Percentiles rank a stretch among this genome's conserved stretches.
Evolutionary conservation across 1,140 invertebrate species (phyloP).

Genomic region (Drosophila sturtevanti): DNA sequence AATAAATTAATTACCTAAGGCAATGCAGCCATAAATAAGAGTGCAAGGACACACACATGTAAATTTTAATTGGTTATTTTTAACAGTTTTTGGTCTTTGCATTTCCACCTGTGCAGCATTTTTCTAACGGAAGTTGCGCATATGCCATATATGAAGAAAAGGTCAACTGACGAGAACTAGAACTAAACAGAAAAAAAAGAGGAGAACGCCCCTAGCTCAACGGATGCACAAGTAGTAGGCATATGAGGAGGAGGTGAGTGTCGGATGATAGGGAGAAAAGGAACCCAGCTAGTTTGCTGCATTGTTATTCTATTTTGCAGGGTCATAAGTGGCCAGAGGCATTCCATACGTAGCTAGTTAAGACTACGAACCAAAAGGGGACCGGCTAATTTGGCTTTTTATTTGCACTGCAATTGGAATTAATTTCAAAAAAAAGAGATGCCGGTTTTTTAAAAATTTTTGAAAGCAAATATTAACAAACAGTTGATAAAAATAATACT

Average conservation of each 20-base stretch:
- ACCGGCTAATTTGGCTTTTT: not conserved
- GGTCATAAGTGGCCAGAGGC: not conserved
- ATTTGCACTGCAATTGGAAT: conserved; percentile 3
- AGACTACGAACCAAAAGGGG: not conserved
- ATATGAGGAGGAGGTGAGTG: not conserved
- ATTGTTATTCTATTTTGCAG: conserved; percentile 3
- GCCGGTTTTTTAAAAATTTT: not conserved
- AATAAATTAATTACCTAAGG: conserved; percentile 30
- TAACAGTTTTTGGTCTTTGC: conserved; percentile 31
- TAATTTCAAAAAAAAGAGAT: not conserved
- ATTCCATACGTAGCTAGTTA: conserved; percentile 21
- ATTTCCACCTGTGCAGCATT: conserved; percentile 26
- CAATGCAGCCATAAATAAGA: conserved; percentile 71
- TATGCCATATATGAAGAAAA: conserved; percentile 56
- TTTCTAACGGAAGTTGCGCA: conserved; percentile 66
- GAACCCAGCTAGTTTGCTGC: not conserved
- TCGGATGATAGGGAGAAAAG: conserved; percentile 7
- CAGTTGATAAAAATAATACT: too few relatives aligned
- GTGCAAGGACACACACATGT: conserved; percentile 34
- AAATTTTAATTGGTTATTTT: conserved; percentile 75
- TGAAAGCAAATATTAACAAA: too few relatives aligned
- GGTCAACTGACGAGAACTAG: conserved; percentile 47
- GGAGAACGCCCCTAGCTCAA: conserved; percentile 46
- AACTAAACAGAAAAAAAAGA: conserved; percentile 20
- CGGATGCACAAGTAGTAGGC: not conserved